These are phyloP conservation scores for Heteromyza rotundicornis DNA, from an alignment of 2,888 invertebrate species.

Conservation along the genomic window DNA sequence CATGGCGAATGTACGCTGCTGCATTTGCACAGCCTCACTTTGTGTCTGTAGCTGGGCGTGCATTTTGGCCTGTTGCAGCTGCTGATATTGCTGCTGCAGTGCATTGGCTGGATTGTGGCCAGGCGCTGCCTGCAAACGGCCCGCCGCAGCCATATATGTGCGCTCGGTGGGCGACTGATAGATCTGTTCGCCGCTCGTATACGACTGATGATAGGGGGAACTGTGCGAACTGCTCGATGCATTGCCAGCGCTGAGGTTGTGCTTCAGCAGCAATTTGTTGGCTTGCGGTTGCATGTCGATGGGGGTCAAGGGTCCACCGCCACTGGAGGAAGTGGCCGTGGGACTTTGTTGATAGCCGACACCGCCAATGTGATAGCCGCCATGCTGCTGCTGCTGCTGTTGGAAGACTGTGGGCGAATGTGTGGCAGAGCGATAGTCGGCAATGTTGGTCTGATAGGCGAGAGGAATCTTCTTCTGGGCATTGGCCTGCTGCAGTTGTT, in stretches of 20 bases:
- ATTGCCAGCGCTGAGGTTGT: constrained; percentile 34
- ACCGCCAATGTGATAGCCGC: constrained; percentile 19
- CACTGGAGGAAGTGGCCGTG: constrained; percentile 54
- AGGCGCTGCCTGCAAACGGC: constrained; percentile 46
- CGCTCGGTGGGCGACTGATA: constrained; percentile 65
- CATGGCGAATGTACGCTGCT: constrained; percentile 71
- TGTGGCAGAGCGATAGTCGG: constrained; percentile 66
- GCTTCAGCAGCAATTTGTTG: constrained; percentile 46
- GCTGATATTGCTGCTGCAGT: constrained; percentile 68
- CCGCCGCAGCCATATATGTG: constrained; percentile 64
- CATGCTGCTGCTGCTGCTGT: constrained; percentile 37
- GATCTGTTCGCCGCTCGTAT: constrained; percentile 55
- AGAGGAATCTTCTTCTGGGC: constrained; percentile 64
- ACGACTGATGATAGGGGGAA: constrained; percentile 65
- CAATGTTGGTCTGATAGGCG: constrained; percentile 61
- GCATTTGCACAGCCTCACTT: constrained; percentile 69
- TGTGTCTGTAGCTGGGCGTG: constrained; percentile 71
- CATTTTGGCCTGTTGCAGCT: constrained; percentile 71
- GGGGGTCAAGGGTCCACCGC: constrained; percentile 56
- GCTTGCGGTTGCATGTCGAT: constrained; percentile 59
- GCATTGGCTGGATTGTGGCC: constrained; percentile 53
- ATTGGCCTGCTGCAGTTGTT: constrained; percentile 60
- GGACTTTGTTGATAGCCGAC: constrained; percentile 52
- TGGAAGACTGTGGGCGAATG: constrained; percentile 62
- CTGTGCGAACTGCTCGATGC: constrained; percentile 54